Percentiles rank a stretch among this genome's conserved stretches.
Evolutionary conservation across 92 coral and sea anemone genomes (phyloP).

Genomic region (Scolanthus callimorphus): DNA sequence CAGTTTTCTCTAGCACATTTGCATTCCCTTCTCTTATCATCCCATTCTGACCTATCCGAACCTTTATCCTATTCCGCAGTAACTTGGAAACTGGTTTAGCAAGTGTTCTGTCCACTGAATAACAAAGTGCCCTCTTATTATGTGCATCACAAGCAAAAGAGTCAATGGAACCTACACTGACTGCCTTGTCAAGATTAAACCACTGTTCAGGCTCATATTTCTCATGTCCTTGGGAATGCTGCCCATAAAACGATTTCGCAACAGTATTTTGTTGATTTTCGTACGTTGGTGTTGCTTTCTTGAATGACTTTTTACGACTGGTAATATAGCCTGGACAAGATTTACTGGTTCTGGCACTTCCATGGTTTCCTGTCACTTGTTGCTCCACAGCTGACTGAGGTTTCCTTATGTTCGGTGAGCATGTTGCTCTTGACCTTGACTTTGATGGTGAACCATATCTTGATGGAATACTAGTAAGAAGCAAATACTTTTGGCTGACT

Average conservation of each 20-base stretch:
- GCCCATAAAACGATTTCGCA: conserved; percentile 75
- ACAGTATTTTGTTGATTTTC: too few species aligned
- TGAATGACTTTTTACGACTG: too few species aligned
- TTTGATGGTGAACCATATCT: too few species aligned
- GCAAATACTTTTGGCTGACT: too few species aligned
- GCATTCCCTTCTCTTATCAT: conserved; percentile 40
- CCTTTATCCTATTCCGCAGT: conserved; percentile 62
- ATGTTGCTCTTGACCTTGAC: too few species aligned
- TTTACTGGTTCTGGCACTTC: background rate
- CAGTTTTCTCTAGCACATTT: too few species aligned
- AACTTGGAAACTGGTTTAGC: conserved; percentile 51
- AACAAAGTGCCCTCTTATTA: conserved; percentile 54
- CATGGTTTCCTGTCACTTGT: background rate
- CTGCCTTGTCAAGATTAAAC: conserved; percentile 68
- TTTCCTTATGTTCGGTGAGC: background rate
- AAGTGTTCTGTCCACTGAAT: conserved; percentile 40
- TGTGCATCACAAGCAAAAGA: conserved; percentile 56
- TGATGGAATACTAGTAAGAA: too few species aligned
- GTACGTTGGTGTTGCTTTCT: too few species aligned
- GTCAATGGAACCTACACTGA: conserved; percentile 56
- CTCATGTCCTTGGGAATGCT: conserved; percentile 29
- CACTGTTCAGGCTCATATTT: conserved; percentile 39
- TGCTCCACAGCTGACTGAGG: conserved; percentile 8
- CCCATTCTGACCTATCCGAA: conserved; percentile 78
- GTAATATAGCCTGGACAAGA: background rate